phyloP scores from a whole-genome alignment of 2,888 invertebrate genomes.

The Tortricodes alternella region DNA sequence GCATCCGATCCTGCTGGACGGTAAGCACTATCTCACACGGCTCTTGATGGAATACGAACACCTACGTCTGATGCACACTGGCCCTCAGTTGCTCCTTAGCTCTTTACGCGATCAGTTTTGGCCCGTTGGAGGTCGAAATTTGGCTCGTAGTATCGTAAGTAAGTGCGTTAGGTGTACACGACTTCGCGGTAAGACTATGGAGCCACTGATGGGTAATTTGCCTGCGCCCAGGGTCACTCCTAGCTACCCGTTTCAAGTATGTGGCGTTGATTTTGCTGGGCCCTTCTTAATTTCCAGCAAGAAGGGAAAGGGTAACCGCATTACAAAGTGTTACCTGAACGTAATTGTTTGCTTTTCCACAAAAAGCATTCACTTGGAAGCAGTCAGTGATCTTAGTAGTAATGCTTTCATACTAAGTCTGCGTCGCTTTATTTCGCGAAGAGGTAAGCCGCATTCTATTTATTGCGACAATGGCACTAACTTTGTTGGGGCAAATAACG shows the following conservation, averaged over 20 bases:
- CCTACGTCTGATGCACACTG: slow-evolving; percentile 29
- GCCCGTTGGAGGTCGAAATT: slow-evolving; percentile 33
- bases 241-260: slow-evolving; percentile 24
- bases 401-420: slow-evolving; percentile 25
- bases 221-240: slow-evolving; percentile 10
- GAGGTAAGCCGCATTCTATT: slow-evolving; percentile 31
- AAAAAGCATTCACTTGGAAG: slow-evolving; percentile 23
- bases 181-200: slow-evolving; percentile 11
- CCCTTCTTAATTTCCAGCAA: slow-evolving; percentile 24
- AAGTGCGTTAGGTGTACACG: background rate
- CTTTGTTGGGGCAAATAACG: slow-evolving; percentile 32
- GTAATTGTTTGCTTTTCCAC: slow-evolving; percentile 29
- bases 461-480: slow-evolving; percentile 34
- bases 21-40: slow-evolving; percentile 29
- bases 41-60: slow-evolving; percentile 29
- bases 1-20: slow-evolving; percentile 27
- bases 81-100: slow-evolving; percentile 33
- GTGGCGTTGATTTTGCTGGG: slow-evolving; percentile 32
- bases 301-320: slow-evolving; percentile 20
- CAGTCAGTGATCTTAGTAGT: slow-evolving; percentile 27
- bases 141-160: slow-evolving; percentile 15
- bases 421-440: slow-evolving; percentile 30
- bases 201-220: slow-evolving; percentile 31
- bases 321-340: too few relatives aligned
- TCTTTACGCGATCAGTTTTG: slow-evolving; percentile 34